Base-by-base conservation (phyloP, 2,888 invertebrate species). In the Ischnus inquisitorius region DNA sequence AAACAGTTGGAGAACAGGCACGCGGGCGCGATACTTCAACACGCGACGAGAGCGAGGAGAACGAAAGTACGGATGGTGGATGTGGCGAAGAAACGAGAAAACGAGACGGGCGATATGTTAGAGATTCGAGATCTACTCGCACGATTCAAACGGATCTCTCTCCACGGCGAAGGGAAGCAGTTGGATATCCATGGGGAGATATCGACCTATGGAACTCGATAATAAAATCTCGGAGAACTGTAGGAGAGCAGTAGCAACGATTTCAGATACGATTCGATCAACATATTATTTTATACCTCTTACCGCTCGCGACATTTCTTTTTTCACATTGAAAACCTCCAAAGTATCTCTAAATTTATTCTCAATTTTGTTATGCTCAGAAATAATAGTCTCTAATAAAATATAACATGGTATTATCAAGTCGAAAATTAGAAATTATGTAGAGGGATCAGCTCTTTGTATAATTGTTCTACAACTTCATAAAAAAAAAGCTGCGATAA, bases 11-110 rank as follows among this genome's bases (percentile, higher is more conserved):
- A 22, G 60, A 78, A 68, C 46, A 16, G 34, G 22, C 65, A 48
- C 46, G 25, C 77, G n/a, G n/a, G 68, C 60, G 68, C 34, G 68
- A 68, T 77, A 60, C 60, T 68, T 77, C 74, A 74, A 79, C 79
- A 22, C 48, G 64, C 64, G 79, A 67, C 72, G 43, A 88, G 88
- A 85, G 84, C 86, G 87, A 88, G 85, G 34, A 22, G 41, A 72
- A 43, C 54, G 62, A 71, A 34, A 34, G 34, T 34, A 34, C 34
- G 34, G 34, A 34, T 34, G 57, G 48, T 39, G 79, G 34, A 41
- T 28, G 12, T 57, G 68, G 54, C 43, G 41, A 78, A 62, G 68
- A 43, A 48, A 46, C 41, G 60, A 72, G 65, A 64, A 25, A 60
- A 72, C 65, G 72, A 79, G 79, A 72, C 79, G 57, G 14, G 62